These are phyloP conservation scores for Dendrocincla tyrannina DNA, from an alignment of 2,797 vertebrate species.

Conservation along the genomic window DNA sequence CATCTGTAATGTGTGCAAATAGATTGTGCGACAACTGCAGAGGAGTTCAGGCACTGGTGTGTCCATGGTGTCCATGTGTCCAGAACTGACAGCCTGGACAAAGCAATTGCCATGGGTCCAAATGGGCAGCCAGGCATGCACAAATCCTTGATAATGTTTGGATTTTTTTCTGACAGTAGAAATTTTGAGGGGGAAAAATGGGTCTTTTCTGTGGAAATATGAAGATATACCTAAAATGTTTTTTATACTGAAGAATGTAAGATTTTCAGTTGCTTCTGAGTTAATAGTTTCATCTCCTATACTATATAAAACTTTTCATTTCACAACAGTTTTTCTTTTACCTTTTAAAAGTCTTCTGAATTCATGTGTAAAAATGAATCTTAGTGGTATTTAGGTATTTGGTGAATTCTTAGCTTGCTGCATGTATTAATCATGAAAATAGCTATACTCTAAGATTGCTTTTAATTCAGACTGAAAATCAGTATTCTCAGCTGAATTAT, in stretches of 20 bases:
- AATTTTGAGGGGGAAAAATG: not conserved
- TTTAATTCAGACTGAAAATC: constrained; percentile 37
- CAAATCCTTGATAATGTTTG: not conserved
- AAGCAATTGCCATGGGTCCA: not conserved
- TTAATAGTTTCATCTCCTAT: not conserved
- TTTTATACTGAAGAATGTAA: not conserved
- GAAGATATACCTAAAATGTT: not conserved
- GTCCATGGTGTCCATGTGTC: not conserved
- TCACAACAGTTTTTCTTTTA: not conserved
- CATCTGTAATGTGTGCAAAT: not conserved
- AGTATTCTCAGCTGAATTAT: constrained; percentile 13
- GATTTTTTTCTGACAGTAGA: not conserved
- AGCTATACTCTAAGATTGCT: not conserved
- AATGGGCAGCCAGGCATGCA: not conserved
- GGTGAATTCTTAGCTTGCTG: not conserved
- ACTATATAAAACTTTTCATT: not conserved
- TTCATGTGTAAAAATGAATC: not conserved
- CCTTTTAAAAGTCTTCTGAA: not conserved
- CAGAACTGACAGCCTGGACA: not conserved
- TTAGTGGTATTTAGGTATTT: not conserved
- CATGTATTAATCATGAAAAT: not conserved
- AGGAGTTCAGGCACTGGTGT: not conserved
- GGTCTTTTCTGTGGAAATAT: not conserved
- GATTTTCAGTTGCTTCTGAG: not conserved
- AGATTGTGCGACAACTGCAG: not conserved